A percentile compares a stretch with the other conserved stretches of the same genome.
These are phyloP conservation scores for Dromius quadrimaculatus DNA, from an alignment of 2,888 invertebrate genomes.

Conservation along the genomic window DNA sequence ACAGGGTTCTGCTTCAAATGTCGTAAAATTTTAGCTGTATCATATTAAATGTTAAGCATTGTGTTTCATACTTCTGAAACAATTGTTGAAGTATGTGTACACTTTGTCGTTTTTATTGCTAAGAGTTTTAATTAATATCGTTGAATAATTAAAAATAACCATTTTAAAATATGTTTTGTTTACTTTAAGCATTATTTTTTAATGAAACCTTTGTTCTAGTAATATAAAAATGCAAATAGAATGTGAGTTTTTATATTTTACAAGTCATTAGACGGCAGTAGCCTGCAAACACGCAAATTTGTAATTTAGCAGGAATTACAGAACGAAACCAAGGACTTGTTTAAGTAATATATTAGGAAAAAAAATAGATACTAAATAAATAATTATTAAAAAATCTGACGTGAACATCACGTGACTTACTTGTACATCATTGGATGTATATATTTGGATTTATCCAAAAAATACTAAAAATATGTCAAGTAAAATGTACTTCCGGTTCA, in stretches of 20 bases:
- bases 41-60: slow-evolving; percentile 22
- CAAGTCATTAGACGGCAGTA: slow-evolving; percentile 11
- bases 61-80: slow-evolving; percentile 2
- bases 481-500: no score
- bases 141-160: not conserved
- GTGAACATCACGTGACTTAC: no score
- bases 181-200: not conserved
- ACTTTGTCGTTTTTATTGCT: slow-evolving; percentile 16
- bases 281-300: slow-evolving; percentile 18
- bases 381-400: no score
- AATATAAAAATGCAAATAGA: slow-evolving; percentile 22
- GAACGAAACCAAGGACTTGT: no score
- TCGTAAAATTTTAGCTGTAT: slow-evolving; percentile 18
- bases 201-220: not conserved
- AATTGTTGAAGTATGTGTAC: slow-evolving; percentile 3
- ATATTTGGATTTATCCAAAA: no score
- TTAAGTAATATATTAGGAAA: no score
- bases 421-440: no score
- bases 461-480: no score
- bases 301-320: no score
- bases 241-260: slow-evolving; percentile 18
- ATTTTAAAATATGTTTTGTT: not conserved
- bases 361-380: no score
- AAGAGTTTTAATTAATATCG: not conserved
- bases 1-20: not conserved